Conservation (phyloP, 2,888 invertebrate species). For the Cephonodes hylas region DNA sequence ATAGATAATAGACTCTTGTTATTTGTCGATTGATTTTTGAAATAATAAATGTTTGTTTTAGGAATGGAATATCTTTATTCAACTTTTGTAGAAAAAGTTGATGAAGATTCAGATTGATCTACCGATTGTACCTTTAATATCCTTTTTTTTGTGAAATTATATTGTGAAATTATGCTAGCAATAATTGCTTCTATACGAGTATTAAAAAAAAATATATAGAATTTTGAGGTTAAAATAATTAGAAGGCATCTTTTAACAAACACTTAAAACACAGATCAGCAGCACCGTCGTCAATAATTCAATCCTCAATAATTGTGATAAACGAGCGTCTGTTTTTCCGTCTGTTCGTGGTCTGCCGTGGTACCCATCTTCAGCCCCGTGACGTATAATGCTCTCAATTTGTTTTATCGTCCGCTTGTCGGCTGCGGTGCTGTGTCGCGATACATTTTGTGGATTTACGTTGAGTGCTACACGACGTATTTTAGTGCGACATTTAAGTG, state of each 20-base stretch:
- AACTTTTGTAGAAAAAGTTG: no score
- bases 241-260: no score
- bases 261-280: no score
- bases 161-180: no score
- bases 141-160: no score
- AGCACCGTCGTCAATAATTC: neutral
- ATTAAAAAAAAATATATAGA: no score
- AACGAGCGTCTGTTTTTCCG: neutral
- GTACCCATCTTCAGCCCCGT: conserved; percentile 20
- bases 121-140: no score
- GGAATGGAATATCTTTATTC: no score
- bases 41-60: no score
- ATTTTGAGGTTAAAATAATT: no score
- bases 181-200: no score
- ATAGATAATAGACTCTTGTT: neutral
- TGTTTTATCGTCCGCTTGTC: conserved; percentile 52
- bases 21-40: neutral
- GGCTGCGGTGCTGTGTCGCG: conserved; percentile 17
- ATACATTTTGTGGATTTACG: conserved; percentile 52
- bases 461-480: conserved; percentile 26
- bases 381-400: conserved; percentile 46
- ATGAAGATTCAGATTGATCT: no score
- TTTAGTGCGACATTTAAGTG: conserved; percentile 43
- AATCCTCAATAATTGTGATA: neutral
- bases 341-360: neutral